phyloP scores from a whole-genome alignment of 2,888 invertebrate species.

The Stenodema calcarata region DNA sequence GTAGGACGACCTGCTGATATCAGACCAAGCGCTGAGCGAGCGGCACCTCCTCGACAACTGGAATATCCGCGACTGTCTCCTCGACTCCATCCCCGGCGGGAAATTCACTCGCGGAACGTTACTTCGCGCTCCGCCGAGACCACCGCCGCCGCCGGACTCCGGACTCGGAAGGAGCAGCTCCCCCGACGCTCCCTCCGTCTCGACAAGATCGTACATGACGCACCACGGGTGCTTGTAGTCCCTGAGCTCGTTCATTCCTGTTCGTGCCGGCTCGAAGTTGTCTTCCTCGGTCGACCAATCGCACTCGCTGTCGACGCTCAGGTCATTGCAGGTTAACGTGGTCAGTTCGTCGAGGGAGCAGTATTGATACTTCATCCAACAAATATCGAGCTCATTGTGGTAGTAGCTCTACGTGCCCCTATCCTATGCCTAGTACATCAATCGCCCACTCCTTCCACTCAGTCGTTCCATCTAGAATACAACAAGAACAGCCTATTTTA shows the following conservation, averaged over 20 bases:
- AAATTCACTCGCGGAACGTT: conserved; percentile 56
- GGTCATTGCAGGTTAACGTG: conserved; percentile 25
- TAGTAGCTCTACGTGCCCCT: not conserved
- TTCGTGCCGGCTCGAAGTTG: not conserved
- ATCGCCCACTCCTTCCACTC: not conserved
- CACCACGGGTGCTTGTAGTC: conserved; percentile 56
- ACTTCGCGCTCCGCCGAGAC: not conserved
- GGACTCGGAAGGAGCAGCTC: conserved; percentile 55
- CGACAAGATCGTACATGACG: conserved; percentile 58
- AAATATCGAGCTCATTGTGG: not conserved
- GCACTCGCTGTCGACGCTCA: conserved; percentile 34
- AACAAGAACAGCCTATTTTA: not conserved
- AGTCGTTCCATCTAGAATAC: not conserved
- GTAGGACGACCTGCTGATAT: conserved; percentile 83
- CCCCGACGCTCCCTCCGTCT: conserved; percentile 56
- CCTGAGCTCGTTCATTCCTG: conserved; percentile 27
- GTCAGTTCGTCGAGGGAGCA: conserved; percentile 41
- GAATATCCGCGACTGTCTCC: conserved; percentile 63
- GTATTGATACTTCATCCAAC: conserved; percentile 45
- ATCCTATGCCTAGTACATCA: not conserved
- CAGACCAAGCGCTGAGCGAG: conserved; percentile 89
- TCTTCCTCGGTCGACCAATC: not conserved
- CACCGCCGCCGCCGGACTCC: not conserved
- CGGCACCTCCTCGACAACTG: conserved; percentile 65
- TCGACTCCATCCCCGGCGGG: conserved; percentile 57